Base-by-base conservation (phyloP, 1,140 invertebrate genomes). In the Drosophila dunni region DNA sequence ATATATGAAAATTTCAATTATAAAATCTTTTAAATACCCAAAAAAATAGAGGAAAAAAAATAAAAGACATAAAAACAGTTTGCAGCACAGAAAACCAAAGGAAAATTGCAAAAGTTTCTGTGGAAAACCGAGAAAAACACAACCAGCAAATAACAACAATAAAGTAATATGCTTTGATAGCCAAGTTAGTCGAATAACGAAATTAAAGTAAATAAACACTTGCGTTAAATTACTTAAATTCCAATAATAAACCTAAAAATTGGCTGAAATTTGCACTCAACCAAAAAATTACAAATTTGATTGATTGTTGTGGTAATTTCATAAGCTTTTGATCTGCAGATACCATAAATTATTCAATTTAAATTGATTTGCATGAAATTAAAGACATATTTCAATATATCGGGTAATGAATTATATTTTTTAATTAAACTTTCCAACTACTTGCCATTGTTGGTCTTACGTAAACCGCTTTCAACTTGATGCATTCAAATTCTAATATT, bases 1-100 rank as follows among this genome's bases (percentile, higher is more conserved):
- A 77, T 66, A 61, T 53, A 63, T 53, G 45, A 67, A 51, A 50
- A 38, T 44, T n/a, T 56, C 51, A 61, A 62, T 54, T 20, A 20
- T 11, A 34, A 29, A 66, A 48, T 48, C 17, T 38, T 57, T 66
- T 66, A 8, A 38, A 51, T 29, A 29, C 24, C 9, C 62, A 7
- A 6, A 24, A 20, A 17, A 20, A 20, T 2, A 20, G 1, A 20
- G 2, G 17, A 20, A 20, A 20, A 51, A 40, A 53, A 17, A 45
- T 1, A 9, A 57, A 13, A 34, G 9, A 56, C 5, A 9, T 10
- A 57, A 17, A 68, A 13, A 2, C 34, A 57, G 24, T 46, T 38
- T 45, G 9, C 3, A 20, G 17, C 17, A 20, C 34, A 44, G 29
- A 45, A 56, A 20, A 57, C 11, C 8, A 54, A 65, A 2, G 7